Conservation (phyloP, 2,888 invertebrate genomes). For the Acleris sparsana region DNA sequence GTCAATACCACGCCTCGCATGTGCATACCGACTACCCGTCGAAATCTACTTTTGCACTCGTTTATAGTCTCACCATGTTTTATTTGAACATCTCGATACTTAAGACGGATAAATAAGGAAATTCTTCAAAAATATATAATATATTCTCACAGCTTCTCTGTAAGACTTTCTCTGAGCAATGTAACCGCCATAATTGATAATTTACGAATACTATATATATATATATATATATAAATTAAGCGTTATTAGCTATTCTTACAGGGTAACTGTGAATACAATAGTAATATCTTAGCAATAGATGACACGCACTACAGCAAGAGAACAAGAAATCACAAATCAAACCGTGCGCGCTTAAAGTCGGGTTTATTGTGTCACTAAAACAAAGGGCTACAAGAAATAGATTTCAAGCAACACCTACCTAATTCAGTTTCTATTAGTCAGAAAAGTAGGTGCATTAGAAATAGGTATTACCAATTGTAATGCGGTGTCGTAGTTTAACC, state of each 20-base stretch:
- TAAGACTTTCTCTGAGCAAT: conserved; percentile 70
- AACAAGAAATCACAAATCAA: conserved; percentile 10
- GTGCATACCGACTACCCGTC: conserved; percentile 1
- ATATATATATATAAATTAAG: conserved; percentile 38
- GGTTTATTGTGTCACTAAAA: conserved; percentile 2
- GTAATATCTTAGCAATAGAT: conserved; percentile 17
- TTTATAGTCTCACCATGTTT: conserved; percentile 1
- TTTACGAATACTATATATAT: too few relatives aligned
- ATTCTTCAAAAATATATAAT: neutral
- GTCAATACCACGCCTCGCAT: conserved; percentile 12
- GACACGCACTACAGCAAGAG: conserved; percentile 9
- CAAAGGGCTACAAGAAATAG: conserved; percentile 25
- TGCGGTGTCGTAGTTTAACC: too few relatives aligned
- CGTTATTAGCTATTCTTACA: conserved; percentile 63
- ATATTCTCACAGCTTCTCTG: conserved; percentile 76
- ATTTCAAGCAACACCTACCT: neutral
- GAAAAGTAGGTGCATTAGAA: too few relatives aligned
- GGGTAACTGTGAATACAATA: conserved; percentile 71
- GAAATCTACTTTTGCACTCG: neutral
- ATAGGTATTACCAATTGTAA: too few relatives aligned
- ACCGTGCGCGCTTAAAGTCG: conserved; percentile 16
- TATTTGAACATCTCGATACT: neutral
- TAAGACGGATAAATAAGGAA: neutral
- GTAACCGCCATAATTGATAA: conserved; percentile 76
- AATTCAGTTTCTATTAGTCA: neutral